Conservation (phyloP, 2,888 invertebrate genomes). For the Cheilosia vernalis region DNA sequence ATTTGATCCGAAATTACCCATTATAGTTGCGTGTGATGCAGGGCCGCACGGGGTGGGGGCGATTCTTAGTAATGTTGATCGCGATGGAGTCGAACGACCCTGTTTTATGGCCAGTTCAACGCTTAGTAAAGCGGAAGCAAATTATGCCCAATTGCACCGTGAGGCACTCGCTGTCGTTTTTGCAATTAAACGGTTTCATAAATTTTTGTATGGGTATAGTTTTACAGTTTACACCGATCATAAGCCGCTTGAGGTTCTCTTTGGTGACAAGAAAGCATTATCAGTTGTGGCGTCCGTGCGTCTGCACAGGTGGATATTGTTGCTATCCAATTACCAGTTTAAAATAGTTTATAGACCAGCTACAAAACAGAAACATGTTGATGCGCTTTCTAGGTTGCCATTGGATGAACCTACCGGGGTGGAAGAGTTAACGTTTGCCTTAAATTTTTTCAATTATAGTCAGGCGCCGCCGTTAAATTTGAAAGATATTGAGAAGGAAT, state of each 20-base stretch:
- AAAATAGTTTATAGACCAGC: slow-evolving; percentile 34
- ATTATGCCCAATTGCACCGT: no score
- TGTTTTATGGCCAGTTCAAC: slow-evolving; percentile 8
- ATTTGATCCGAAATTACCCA: slow-evolving; percentile 12
- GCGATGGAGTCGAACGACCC: slow-evolving; percentile 8
- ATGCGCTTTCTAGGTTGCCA: slow-evolving; percentile 56
- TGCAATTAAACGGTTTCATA: slow-evolving; percentile 10
- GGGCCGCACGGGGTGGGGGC: slow-evolving; percentile 34
- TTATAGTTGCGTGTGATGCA: slow-evolving; percentile 20
- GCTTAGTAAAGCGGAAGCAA: no score
- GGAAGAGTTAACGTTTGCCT: slow-evolving; percentile 25
- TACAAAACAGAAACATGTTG: slow-evolving; percentile 42
- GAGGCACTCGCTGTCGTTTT: slow-evolving; percentile 5
- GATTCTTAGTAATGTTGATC: slow-evolving; percentile 18
- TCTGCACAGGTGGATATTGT: slow-evolving; percentile 63
- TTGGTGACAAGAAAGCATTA: slow-evolving; percentile 61
- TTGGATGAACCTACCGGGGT: slow-evolving; percentile 31
- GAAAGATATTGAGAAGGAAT: neutral
- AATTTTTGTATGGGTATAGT: slow-evolving; percentile 12
- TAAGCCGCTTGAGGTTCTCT: slow-evolving; percentile 47
- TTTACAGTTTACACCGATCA: slow-evolving; percentile 59
- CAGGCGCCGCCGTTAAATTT: neutral
- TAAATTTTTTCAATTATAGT: slow-evolving; percentile 20
- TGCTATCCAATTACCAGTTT: slow-evolving; percentile 61
- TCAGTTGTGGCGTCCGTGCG: slow-evolving; percentile 49